Evolutionary conservation across 2,888 invertebrate species (phyloP).

Genomic region (Gandaritis pyraliata): DNA sequence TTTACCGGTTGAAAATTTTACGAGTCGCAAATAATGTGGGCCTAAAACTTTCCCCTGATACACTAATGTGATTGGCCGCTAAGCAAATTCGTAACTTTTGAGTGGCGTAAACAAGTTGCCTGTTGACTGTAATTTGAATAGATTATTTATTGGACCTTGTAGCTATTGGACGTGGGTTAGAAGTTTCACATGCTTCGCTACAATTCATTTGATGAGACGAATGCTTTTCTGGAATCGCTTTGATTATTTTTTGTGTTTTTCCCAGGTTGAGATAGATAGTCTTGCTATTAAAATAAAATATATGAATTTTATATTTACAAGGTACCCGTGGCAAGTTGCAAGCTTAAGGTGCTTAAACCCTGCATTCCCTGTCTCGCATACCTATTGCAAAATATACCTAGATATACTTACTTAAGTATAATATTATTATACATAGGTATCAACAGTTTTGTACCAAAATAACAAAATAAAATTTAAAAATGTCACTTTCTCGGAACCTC

Average conservation of each 20-base stretch:
- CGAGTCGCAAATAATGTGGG: constrained; percentile 67
- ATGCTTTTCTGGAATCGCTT: too few relatives aligned
- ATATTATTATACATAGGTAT: too few relatives aligned
- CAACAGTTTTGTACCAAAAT: background rate
- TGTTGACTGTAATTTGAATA: constrained; percentile 38
- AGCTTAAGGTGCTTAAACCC: too few relatives aligned
- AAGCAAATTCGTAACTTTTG: constrained; percentile 67
- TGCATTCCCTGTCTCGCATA: too few relatives aligned
- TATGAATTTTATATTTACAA: too few relatives aligned
- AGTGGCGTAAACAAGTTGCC: constrained; percentile 65
- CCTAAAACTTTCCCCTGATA: constrained; percentile 64
- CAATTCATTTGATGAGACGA: background rate
- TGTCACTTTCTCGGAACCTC: background rate
- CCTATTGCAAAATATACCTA: too few relatives aligned
- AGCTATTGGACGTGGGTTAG: background rate
- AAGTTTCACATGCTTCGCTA: background rate
- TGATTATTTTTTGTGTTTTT: too few relatives aligned
- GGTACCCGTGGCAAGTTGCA: too few relatives aligned
- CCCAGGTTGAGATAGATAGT: too few relatives aligned
- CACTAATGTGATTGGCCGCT: constrained; percentile 73
- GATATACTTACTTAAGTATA: too few relatives aligned
- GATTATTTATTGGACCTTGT: constrained; percentile 35
- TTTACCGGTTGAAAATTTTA: constrained; percentile 65
- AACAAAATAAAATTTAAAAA: background rate
- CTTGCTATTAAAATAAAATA: too few relatives aligned